Conservation (phyloP, 2,888 invertebrate genomes). For the Escarpia spicata region DNA sequence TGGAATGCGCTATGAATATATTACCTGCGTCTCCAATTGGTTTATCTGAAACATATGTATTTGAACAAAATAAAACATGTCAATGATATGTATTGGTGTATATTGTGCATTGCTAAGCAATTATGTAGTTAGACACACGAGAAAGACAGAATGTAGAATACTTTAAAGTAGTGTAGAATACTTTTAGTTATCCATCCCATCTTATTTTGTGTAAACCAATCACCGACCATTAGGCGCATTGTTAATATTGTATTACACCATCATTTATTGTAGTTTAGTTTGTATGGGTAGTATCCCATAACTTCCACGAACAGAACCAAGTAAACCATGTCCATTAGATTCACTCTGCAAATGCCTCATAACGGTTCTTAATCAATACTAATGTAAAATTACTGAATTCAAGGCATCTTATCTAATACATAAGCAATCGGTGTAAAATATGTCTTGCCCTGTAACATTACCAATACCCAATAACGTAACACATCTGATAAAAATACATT, state of each 20-base stretch:
- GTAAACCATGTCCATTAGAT: not conserved
- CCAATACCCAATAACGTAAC: not conserved
- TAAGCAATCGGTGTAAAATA: not conserved
- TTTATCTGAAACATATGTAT: not conserved
- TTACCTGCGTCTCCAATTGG: not conserved
- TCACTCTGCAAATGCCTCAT: not conserved
- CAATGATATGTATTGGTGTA: not conserved
- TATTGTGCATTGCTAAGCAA: no score
- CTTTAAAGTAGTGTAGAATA: not conserved
- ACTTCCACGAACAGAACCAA: not conserved
- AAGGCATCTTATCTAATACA: not conserved
- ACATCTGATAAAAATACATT: not conserved
- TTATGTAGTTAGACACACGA: no score
- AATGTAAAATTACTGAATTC: not conserved
- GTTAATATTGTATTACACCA: not conserved
- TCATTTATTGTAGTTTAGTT: no score
- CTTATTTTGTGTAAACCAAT: not conserved
- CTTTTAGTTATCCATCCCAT: not conserved
- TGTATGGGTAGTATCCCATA: no score
- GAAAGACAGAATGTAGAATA: no score
- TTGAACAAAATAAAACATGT: not conserved
- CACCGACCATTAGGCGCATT: not conserved
- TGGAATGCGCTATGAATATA: not conserved
- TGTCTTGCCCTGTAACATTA: not conserved
- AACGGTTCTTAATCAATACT: not conserved